Base-by-base conservation (phyloP, 1,140 invertebrate genomes). In the Drosophila trapezifrons region DNA sequence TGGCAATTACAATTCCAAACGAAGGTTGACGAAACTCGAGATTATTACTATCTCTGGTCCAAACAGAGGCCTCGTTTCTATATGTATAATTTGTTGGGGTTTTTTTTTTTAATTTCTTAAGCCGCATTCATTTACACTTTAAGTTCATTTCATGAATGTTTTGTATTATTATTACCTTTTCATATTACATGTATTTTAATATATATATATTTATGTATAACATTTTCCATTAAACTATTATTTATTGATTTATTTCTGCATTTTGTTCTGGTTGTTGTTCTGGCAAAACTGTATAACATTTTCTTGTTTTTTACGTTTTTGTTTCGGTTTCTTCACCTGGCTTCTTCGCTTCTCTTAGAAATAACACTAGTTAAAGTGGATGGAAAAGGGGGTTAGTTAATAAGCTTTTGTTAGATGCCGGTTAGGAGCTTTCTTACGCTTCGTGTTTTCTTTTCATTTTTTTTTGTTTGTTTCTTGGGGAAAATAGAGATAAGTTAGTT, bases 181-280 rank as follows among this genome's bases (percentile, higher is more conserved):
- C 64, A 78, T 75, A 77, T 76, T 84, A 72, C 55, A 67, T 83
- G 60, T 78, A 71, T 81, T 78, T 80, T 66, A 78, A 83, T 52
- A 52, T 52, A 52, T 52, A 52, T 84, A 82, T 84, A 64, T 76
- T 77, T 59, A 80, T 78, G 65, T 62, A 78, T 85, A 85, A 85
- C 74, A 75, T 78, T 86, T 83, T 56, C 74, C 78, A 60, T 80
- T 85, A 71, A 80, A 80, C 75, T 86, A 76, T 76, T 82, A 63
- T 79, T 87, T 82, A 72, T 65, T 81, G 49, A 71, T 82, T 80
- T 63, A 47, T 40, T 80, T 79, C 46, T 66, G 65, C 70, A 59
- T 69, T 79, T 38, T 64, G 60, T 78, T 74, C 38, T 60, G 35
- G 45, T 45, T 74, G 29, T 54, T 38, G 25, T 56, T 38, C 54